These are phyloP conservation scores for Neotragus moschatus DNA, from an alignment of 2,113 vertebrate species.

Conservation along the genomic window DNA sequence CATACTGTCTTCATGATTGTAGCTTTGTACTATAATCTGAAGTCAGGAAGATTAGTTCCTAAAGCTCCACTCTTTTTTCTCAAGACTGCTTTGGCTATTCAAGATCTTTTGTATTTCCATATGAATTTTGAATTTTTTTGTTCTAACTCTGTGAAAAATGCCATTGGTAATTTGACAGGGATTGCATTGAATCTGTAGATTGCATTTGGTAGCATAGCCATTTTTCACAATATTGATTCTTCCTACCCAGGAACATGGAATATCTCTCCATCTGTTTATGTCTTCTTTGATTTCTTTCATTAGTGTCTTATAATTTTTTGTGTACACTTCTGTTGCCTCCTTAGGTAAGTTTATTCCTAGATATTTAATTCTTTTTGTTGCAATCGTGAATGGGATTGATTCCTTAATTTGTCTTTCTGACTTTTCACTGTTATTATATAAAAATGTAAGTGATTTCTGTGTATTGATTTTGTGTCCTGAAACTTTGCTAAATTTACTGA, in stretches of 20 bases:
- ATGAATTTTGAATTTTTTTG: background rate
- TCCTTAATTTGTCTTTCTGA: background rate
- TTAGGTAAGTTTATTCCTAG: background rate
- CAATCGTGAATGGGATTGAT: background rate
- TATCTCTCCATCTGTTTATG: background rate
- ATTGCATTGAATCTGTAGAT: background rate
- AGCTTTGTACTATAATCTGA: background rate
- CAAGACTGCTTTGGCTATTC: background rate
- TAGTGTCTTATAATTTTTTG: background rate
- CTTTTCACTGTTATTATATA: background rate
- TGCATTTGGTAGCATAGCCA: background rate
- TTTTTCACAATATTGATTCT: background rate
- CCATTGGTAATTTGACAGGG: background rate
- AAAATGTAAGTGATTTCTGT: background rate
- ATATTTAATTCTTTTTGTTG: background rate
- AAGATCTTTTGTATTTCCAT: background rate
- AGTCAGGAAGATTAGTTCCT: background rate
- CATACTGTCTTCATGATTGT: background rate
- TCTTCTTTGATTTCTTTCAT: background rate
- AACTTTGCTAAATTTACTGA: background rate
- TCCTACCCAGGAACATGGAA: background rate
- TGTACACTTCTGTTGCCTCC: background rate
- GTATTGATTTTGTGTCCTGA: background rate
- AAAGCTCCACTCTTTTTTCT: background rate
- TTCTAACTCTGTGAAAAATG: background rate